phyloP scores from a whole-genome alignment of 1,140 invertebrate genomes.

The Copidosoma floridanum region DNA sequence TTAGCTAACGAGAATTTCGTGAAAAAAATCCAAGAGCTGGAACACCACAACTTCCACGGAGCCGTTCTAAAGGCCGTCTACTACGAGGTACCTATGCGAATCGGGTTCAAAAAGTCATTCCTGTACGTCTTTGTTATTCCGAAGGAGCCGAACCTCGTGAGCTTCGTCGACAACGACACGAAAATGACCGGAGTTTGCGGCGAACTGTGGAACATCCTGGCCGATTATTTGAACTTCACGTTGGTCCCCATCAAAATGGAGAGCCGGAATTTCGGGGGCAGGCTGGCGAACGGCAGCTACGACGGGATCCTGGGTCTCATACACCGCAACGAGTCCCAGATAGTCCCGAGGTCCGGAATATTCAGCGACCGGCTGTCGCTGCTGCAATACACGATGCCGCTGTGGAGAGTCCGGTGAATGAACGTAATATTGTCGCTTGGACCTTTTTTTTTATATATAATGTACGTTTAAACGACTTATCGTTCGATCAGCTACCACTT shows the following conservation, averaged over 20 bases:
- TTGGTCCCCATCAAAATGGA: constrained; percentile 26
- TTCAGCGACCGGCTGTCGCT: not conserved
- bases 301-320: constrained; percentile 30
- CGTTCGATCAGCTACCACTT: constrained; percentile 30
- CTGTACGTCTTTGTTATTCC: not conserved
- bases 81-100: constrained; percentile 21
- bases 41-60: constrained; percentile 22
- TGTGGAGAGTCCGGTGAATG: constrained; percentile 34
- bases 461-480: too few species aligned
- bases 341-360: constrained; percentile 28
- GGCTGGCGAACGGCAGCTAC: constrained; percentile 16
- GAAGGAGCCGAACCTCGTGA: constrained; percentile 28
- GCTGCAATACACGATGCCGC: constrained; percentile 31
- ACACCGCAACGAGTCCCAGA: constrained; percentile 30
- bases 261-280: constrained; percentile 6
- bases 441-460: too few species aligned
- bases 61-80: constrained; percentile 21
- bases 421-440: not conserved
- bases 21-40: constrained; percentile 3
- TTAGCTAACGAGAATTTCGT: not conserved
- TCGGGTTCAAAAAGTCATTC: not conserved
- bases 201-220: constrained; percentile 30
- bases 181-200: constrained; percentile 28
- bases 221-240: constrained; percentile 34
- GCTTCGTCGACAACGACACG: constrained; percentile 26